Base-by-base conservation (phyloP, 2,113 vertebrate species). In the Lucifuga dentata region DNA sequence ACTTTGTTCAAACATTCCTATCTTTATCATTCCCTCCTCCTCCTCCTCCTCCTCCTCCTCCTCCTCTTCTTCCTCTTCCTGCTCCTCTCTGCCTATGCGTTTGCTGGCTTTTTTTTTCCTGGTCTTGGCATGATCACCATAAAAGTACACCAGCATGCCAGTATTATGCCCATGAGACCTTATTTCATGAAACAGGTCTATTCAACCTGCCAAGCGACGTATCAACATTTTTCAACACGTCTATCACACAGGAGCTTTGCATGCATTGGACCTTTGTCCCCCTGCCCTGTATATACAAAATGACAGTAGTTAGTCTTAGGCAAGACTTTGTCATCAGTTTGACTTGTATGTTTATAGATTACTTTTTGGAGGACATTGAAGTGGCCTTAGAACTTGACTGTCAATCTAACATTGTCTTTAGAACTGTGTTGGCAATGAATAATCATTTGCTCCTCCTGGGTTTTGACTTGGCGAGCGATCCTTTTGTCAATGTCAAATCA, bases 41-140 rank as follows among this genome's bases (percentile, higher is more conserved):
- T 57, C 53, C 29, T 69, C 57, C 48, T n/a, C 52, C 19, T 61
- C 59, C 52, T 69, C 52, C 40, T 65, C 13, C n/a, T n/a, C n/a
- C n/a, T n/a, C n/a, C n/a, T n/a, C n/a, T n/a, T n/a, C n/a, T 60
- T 48, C 65, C 41, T 39, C 43, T 29, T 58, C 38, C 67, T 57
- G 50, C 29, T 69, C 57, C 21, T 63, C 62, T 53, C 45, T 57
- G 73, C 51, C 57, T 23, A 69, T 76, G 63, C 76, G 48, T 72
- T 43, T 73, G 53, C 65, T 80, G 65, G 63, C 49, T 68, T 85
- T 24, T n/a, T 76, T 78, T 16, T 73, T 74, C 49, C 63, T 60
- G 39, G 50, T 70, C 44, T 83, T 73, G 61, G 65, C 76, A 64
- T 20, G 2, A 43, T 56, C 11, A 9, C 46, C 26, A 48, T 39